phyloP scores from a whole-genome alignment of 1,140 invertebrate species.

The Drosophila varians region DNA sequence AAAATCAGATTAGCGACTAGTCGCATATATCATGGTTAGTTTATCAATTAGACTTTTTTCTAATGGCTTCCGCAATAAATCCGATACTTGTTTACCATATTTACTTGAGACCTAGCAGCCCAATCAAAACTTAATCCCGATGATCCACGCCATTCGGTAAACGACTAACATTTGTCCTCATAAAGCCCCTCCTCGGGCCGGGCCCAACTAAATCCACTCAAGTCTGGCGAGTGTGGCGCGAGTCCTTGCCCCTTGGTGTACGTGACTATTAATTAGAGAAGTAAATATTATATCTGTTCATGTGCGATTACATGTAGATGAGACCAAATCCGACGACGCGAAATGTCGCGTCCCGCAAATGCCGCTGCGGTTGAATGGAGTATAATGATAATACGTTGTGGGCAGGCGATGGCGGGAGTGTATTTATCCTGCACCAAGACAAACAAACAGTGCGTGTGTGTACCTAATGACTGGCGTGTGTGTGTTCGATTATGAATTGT shows the following conservation, averaged over 20 bases:
- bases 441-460: constrained; percentile 29
- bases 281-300: constrained; percentile 64
- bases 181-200: constrained; percentile 20
- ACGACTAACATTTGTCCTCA: constrained; percentile 35
- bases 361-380: constrained; percentile 9
- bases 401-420: constrained; percentile 46
- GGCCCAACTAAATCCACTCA: constrained; percentile 37
- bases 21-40: neutral
- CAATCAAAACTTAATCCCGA: constrained; percentile 27
- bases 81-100: neutral
- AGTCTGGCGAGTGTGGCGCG: neutral
- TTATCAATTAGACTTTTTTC: neutral
- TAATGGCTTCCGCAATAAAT: neutral
- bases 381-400: constrained; percentile 58
- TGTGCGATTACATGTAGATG: constrained; percentile 44
- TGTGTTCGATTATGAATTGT: constrained; percentile 16
- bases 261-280: constrained; percentile 60
- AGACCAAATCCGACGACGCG: neutral
- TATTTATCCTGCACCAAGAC: constrained; percentile 40
- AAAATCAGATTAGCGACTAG: constrained; percentile 26
- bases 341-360: constrained; percentile 1
- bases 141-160: constrained; percentile 23
- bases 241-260: constrained; percentile 8
- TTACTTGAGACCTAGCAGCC: neutral
- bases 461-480: constrained; percentile 5